phyloP scores from a whole-genome alignment of 2,888 invertebrate species.

The Aromia moschata region DNA sequence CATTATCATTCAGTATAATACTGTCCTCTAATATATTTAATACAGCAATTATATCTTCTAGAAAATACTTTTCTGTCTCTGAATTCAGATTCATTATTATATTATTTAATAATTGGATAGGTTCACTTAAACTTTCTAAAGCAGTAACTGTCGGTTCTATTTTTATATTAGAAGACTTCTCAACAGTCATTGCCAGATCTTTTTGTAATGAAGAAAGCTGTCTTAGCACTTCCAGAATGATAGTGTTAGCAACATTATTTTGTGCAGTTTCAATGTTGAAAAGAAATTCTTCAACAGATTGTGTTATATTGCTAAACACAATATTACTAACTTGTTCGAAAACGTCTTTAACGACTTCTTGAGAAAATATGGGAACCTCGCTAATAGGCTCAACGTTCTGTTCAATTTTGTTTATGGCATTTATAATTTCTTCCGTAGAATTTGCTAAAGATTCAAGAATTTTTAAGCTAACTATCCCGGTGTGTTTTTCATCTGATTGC shows the following conservation, averaged over 20 bases:
- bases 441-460: conserved; percentile 54
- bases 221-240: conserved; percentile 54
- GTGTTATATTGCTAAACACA: conserved; percentile 56
- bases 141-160: conserved; percentile 59
- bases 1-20: conserved; percentile 50
- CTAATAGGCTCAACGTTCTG: conserved; percentile 35
- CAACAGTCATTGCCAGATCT: conserved; percentile 54
- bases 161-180: conserved; percentile 50
- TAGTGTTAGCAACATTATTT: conserved; percentile 51
- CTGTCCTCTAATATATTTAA: conserved; percentile 58
- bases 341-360: conserved; percentile 59
- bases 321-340: conserved; percentile 60
- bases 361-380: conserved; percentile 36
- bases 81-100: conserved; percentile 54
- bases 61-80: conserved; percentile 46
- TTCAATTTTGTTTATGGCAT: conserved; percentile 54
- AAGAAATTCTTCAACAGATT: conserved; percentile 57
- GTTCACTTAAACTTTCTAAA: conserved; percentile 65
- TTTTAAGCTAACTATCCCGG: conserved; percentile 46
- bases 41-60: conserved; percentile 56
- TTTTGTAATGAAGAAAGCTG: conserved; percentile 58
- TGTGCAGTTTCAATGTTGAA: conserved; percentile 58
- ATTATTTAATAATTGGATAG: conserved; percentile 62
- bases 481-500: conserved; percentile 46
- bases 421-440: conserved; percentile 55